These are phyloP conservation scores for honey bee (Apis mellifera) DNA, from an alignment of 1,140 invertebrate genomes.

Conservation along the genomic window Amel_HAv3.1 CM009933.2:10834001-10834500, in stretches of 20 bases:
- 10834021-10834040: slow-evolving; percentile 23
- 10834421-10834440: slow-evolving; percentile 34
- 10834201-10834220: neutral
- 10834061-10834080: neutral
- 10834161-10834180: neutral
- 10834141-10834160: neutral
- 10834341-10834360: slow-evolving; percentile 53
- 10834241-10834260: neutral
- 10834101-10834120: neutral
- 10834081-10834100: slow-evolving; percentile 18
- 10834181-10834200: neutral
- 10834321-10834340: neutral
- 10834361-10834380: slow-evolving; percentile 49
- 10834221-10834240: neutral
- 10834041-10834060: slow-evolving; percentile 8
- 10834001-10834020: slow-evolving; percentile 27
- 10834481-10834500: slow-evolving; percentile 57
- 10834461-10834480: neutral
- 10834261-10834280: neutral
- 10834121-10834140: slow-evolving; percentile 15
- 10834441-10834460: neutral
- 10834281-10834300: neutral
- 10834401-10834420: slow-evolving; percentile 56
- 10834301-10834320: neutral
- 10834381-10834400: slow-evolving; percentile 55